Percentiles rank a stretch among this genome's conserved stretches.
Evolutionary conservation across 1,140 invertebrate species (phyloP).

Genomic region (Penaeus vannamei): DNA sequence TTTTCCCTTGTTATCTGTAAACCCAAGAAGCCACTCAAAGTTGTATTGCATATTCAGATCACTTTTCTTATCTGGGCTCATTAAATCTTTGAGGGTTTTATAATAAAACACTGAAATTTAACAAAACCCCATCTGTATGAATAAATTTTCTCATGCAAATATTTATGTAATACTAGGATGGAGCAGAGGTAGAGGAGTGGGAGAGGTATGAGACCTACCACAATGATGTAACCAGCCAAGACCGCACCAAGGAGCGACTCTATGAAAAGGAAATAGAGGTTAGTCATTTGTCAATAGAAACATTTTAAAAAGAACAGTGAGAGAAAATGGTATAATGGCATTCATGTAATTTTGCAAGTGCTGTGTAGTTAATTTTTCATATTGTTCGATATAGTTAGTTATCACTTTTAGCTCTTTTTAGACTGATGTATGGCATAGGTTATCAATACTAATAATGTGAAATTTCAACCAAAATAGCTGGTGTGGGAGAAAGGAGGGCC

Average conservation of each 20-base stretch:
- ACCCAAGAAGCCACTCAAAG: no score
- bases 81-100: constrained; percentile 62
- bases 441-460: no score
- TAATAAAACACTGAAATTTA: not conserved
- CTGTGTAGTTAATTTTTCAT: no score
- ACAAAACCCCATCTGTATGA: not conserved
- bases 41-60: no score
- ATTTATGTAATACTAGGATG: constrained; percentile 66
- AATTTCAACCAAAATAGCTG: constrained; percentile 67
- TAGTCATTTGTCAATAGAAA: not conserved
- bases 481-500: constrained; percentile 79
- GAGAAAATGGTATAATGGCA: no score
- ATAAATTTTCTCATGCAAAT: constrained; percentile 34
- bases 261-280: constrained; percentile 78
- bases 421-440: no score
- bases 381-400: no score
- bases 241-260: constrained; percentile 71
- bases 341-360: no score
- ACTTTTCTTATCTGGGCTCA: no score
- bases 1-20: no score
- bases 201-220: constrained; percentile 76
- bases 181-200: constrained; percentile 73
- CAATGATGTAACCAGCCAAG: constrained; percentile 75
- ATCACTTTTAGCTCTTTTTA: no score
- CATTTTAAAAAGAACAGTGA: no score